These are phyloP conservation scores for Fregetta grallaria DNA, from an alignment of 2,113 vertebrate genomes.

Conservation along the genomic window DNA sequence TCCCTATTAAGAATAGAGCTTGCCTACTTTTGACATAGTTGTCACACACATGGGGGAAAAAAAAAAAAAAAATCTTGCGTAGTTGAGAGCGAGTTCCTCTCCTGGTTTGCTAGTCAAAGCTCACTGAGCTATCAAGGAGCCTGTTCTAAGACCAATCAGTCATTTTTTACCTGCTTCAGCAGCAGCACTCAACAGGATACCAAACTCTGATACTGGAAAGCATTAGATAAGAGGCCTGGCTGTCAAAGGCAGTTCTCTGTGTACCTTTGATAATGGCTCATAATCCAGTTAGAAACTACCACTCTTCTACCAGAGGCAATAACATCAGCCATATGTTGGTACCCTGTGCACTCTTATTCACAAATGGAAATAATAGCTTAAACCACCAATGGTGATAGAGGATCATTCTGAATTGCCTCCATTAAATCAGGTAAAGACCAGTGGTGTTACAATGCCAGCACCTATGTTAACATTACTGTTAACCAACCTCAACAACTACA, in stretches of 20 bases:
- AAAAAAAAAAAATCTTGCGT: not conserved
- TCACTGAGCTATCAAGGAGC: not conserved
- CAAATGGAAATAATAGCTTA: not conserved
- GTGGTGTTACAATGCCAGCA: not conserved
- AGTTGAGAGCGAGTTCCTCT: not conserved
- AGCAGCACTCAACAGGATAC: not conserved
- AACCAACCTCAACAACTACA: not conserved
- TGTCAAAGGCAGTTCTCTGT: not conserved
- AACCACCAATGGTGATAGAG: not conserved
- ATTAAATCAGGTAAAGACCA: not conserved
- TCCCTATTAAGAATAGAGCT: not conserved
- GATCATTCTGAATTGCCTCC: not conserved
- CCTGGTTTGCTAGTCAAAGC: not conserved
- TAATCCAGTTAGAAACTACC: not conserved
- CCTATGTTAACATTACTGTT: not conserved
- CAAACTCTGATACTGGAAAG: not conserved
- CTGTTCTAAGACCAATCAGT: not conserved
- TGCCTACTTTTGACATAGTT: not conserved
- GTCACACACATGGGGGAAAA: not conserved
- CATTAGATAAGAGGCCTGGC: not conserved
- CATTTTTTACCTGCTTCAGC: not conserved
- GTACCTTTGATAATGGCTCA: not conserved
- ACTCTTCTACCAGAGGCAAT: not conserved
- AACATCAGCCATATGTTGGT: not conserved
- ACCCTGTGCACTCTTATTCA: not conserved